Percentiles rank a stretch among this genome's conserved stretches.
Conservation (phyloP, 2,113 vertebrate species). For the Clarias gariepinus region DNA sequence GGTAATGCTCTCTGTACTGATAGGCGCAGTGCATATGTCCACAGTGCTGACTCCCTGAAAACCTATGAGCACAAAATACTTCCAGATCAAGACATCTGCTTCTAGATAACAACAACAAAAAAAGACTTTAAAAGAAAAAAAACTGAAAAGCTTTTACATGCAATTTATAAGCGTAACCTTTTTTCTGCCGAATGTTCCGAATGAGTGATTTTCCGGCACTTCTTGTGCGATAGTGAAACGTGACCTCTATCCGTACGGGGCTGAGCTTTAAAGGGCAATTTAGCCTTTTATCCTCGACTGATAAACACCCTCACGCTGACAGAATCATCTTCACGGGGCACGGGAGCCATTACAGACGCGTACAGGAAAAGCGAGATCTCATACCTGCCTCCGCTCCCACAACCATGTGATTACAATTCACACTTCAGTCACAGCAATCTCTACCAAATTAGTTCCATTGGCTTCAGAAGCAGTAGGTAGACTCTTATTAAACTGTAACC, state of each 20-base stretch:
- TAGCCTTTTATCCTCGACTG: constrained; percentile 54
- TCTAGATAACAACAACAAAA: neutral
- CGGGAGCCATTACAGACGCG: constrained; percentile 43
- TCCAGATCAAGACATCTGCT: constrained; percentile 3
- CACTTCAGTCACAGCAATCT: constrained; percentile 78
- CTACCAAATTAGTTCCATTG: constrained; percentile 79
- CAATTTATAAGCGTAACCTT: constrained; percentile 39
- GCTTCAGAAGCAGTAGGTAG: constrained; percentile 77
- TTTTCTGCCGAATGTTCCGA: constrained; percentile 15
- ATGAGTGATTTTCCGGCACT: constrained; percentile 31
- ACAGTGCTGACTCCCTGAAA: constrained; percentile 98
- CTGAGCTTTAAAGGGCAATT: constrained; percentile 54
- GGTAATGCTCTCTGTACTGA: constrained; percentile 98
- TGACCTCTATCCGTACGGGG: constrained; percentile 42
- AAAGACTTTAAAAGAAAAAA: neutral
- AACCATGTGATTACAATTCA: constrained; percentile 71
- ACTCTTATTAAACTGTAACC: constrained; percentile 78
- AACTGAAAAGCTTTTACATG: constrained; percentile 4
- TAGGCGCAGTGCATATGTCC: constrained; percentile 98
- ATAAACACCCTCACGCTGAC: constrained; percentile 52
- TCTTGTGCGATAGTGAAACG: constrained; percentile 36
- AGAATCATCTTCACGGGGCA: constrained; percentile 51
- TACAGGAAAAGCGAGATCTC: constrained; percentile 45
- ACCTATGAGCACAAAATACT: constrained; percentile 72
- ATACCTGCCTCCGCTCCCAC: constrained; percentile 64